Evolutionary conservation across 2,888 invertebrate genomes (phyloP).

Genomic region (Copidosoma aretas): DNA sequence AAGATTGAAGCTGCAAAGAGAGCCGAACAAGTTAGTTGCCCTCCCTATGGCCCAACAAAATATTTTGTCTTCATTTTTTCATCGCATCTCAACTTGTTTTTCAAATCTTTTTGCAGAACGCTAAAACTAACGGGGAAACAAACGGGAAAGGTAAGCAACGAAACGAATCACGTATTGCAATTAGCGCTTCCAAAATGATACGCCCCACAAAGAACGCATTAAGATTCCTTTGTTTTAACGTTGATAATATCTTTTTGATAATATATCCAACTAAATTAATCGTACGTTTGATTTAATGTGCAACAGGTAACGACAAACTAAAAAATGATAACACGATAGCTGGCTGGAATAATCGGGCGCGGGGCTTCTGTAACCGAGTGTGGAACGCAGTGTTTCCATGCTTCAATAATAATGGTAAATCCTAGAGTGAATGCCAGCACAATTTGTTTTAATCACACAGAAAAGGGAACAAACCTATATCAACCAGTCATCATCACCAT

Average conservation of each 20-base stretch:
- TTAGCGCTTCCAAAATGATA: too few relatives aligned
- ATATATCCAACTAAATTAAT: constrained; percentile 8
- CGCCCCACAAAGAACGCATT: too few relatives aligned
- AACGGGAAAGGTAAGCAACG: constrained; percentile 29
- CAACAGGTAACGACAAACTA: constrained; percentile 56
- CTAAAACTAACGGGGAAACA: constrained; percentile 28
- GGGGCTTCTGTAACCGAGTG: constrained; percentile 61
- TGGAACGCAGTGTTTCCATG: constrained; percentile 60
- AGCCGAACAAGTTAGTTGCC: constrained; percentile 49
- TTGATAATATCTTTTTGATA: background rate
- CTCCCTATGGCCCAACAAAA: too few relatives aligned
- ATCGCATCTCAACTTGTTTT: constrained; percentile 4
- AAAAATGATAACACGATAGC: constrained; percentile 55
- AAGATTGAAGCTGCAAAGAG: constrained; percentile 60
- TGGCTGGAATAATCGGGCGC: constrained; percentile 62
- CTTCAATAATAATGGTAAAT: constrained; percentile 62
- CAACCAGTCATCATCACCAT: constrained; percentile 7
- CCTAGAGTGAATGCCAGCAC: constrained; percentile 33
- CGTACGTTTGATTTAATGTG: constrained; percentile 43
- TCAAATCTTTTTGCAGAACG: constrained; percentile 19
- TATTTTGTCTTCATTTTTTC: too few relatives aligned
- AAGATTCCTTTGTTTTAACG: too few relatives aligned
- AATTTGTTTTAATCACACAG: background rate
- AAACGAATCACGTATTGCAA: background rate
- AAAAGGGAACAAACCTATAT: constrained; percentile 10